phyloP scores from a whole-genome alignment of 2,797 vertebrate genomes.

The Chelmon rostratus region DNA sequence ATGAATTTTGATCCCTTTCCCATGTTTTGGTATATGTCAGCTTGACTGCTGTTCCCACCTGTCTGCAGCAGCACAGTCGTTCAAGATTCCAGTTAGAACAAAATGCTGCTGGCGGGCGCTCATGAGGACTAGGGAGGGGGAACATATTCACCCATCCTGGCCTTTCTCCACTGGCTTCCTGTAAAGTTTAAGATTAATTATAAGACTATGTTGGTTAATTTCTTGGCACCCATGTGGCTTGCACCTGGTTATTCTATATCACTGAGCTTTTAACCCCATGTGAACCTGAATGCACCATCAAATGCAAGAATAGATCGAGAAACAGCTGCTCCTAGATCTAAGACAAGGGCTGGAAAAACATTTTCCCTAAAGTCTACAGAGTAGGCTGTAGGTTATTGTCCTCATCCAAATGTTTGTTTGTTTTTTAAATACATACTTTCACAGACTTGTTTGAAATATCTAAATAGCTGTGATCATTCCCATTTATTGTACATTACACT shows the following conservation, averaged over 20 bases:
- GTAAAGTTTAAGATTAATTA: conserved; percentile 66
- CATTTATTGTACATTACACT: background rate
- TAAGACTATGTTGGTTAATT: conserved; percentile 58
- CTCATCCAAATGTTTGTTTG: background rate
- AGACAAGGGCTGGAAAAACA: background rate
- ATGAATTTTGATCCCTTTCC: background rate
- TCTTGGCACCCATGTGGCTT: conserved; percentile 57
- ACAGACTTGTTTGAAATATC: conserved; percentile 10
- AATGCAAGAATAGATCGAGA: conserved; percentile 15
- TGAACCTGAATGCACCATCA: conserved; percentile 43
- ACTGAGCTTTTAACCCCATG: conserved; percentile 52
- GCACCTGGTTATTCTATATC: conserved; percentile 60
- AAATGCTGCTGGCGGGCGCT: conserved; percentile 48
- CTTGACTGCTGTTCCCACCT: background rate
- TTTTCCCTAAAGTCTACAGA: conserved; percentile 3
- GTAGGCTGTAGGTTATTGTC: background rate
- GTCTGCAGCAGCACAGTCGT: conserved; percentile 19
- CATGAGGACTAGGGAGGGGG: conserved; percentile 22
- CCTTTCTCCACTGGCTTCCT: conserved; percentile 48
- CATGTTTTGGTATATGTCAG: background rate
- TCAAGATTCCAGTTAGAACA: conserved; percentile 13
- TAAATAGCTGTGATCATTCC: background rate
- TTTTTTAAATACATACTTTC: background rate
- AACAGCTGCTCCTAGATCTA: conserved; percentile 41
- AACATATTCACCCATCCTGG: conserved; percentile 44